Percentiles rank a stretch among this genome's conserved stretches.
These are phyloP conservation scores for Oreochromis grahami DNA, from an alignment of 2,797 vertebrate genomes.

Conservation along the genomic window DNA sequence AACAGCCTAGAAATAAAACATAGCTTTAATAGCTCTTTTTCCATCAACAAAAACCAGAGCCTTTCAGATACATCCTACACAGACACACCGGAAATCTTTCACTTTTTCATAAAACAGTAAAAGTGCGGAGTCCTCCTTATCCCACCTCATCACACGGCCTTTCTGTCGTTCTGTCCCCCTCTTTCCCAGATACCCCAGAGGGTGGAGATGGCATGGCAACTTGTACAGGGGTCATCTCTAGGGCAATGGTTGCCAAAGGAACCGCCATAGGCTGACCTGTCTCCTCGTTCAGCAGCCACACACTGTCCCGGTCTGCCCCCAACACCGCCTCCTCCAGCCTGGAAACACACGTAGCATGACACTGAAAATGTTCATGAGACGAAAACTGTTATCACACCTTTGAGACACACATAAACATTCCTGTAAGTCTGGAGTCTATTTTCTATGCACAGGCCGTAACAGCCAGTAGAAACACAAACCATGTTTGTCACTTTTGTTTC, in stretches of 20 bases:
- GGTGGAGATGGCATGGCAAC: slow-evolving; percentile 37
- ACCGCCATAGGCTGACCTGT: slow-evolving; percentile 12
- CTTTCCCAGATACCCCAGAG: neutral
- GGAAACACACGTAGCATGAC: neutral
- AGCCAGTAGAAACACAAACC: neutral
- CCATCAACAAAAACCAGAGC: neutral
- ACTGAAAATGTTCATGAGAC: neutral
- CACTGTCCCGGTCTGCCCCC: slow-evolving; percentile 24
- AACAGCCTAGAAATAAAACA: neutral
- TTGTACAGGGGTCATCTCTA: slow-evolving; percentile 71
- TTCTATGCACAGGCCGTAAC: neutral
- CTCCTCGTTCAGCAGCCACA: slow-evolving; percentile 45
- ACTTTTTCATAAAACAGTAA: neutral
- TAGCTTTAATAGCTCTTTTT: neutral
- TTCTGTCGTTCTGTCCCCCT: neutral
- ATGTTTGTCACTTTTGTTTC: neutral
- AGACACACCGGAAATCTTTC: neutral
- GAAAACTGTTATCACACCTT: neutral
- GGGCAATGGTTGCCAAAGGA: neutral
- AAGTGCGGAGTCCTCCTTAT: neutral
- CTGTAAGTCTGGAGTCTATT: neutral
- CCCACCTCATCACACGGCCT: slow-evolving; percentile 26
- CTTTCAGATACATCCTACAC: neutral
- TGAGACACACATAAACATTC: neutral
- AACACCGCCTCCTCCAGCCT: slow-evolving; percentile 58